A percentile compares a stretch with the other conserved stretches of the same genome.
These are phyloP conservation scores for Caenorhabditis japonica DNA, from an alignment of 2,888 invertebrate species.

Conservation along the genomic window DNA sequence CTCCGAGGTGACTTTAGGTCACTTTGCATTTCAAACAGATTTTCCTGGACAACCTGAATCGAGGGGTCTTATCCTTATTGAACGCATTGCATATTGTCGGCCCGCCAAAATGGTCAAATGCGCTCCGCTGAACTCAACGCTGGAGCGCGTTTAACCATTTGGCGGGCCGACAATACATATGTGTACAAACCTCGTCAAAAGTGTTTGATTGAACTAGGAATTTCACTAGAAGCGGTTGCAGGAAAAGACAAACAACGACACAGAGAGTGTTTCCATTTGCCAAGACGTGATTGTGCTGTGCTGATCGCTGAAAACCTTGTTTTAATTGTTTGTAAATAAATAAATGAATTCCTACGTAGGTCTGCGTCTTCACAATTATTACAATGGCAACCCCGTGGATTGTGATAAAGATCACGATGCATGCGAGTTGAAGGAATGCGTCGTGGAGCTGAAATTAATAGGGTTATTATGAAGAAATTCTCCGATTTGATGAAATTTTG, in stretches of 20 bases:
- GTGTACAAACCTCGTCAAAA: slow-evolving; percentile 53
- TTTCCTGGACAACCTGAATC: too few relatives aligned
- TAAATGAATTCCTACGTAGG: slow-evolving; percentile 30
- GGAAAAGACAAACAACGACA: slow-evolving; percentile 51
- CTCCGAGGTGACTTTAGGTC: too few relatives aligned
- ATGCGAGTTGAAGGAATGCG: slow-evolving; percentile 22
- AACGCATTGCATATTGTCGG: too few relatives aligned
- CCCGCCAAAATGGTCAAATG: too few relatives aligned
- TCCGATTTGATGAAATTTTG: too few relatives aligned
- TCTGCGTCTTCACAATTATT: slow-evolving; percentile 50
- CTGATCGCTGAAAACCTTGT: slow-evolving; percentile 40
- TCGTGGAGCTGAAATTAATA: slow-evolving; percentile 45
- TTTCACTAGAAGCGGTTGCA: slow-evolving; percentile 46
- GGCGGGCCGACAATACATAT: too few relatives aligned
- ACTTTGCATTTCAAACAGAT: too few relatives aligned
- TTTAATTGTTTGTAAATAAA: neutral
- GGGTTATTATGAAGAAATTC: too few relatives aligned
- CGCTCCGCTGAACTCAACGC: too few relatives aligned
- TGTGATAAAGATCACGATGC: slow-evolving; percentile 54
- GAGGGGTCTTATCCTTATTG: too few relatives aligned
- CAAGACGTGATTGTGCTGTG: slow-evolving; percentile 52
- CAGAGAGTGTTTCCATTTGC: slow-evolving; percentile 59
- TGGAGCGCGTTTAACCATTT: too few relatives aligned
- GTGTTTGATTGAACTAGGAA: slow-evolving; percentile 48
- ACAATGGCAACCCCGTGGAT: slow-evolving; percentile 58